Evolutionary conservation across 2,797 vertebrate genomes (phyloP).

Genomic region (Alosa sapidissima): DNA sequence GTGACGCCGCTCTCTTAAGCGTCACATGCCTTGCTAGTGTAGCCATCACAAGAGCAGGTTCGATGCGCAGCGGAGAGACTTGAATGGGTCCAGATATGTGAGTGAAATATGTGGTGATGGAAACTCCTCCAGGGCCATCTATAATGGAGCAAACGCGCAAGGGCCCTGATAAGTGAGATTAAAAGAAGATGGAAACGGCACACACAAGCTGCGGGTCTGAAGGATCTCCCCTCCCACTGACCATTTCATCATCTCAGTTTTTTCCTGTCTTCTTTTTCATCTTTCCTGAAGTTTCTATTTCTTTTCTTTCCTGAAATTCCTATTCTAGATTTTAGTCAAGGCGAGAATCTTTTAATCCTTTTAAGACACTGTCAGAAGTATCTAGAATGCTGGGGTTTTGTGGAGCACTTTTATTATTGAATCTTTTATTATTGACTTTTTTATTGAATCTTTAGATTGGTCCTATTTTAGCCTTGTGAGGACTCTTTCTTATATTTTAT

Average conservation of each 20-base stretch:
- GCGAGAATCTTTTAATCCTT: not conserved
- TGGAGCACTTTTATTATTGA: not conserved
- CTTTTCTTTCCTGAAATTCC: too few species aligned
- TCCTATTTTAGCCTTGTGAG: not conserved
- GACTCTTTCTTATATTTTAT: not conserved
- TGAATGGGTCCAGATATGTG: not conserved
- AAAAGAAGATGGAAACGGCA: not conserved
- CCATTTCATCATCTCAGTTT: not conserved
- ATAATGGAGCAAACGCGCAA: not conserved
- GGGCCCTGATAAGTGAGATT: constrained; percentile 6
- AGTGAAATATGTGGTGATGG: not conserved
- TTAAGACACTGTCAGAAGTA: not conserved
- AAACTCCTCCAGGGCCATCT: not conserved
- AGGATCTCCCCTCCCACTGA: not conserved
- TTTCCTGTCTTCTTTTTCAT: not conserved
- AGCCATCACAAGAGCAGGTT: not conserved
- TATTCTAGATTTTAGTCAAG: not conserved
- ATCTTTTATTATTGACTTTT: not conserved
- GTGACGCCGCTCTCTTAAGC: not conserved
- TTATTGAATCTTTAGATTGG: not conserved
- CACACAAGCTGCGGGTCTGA: not conserved
- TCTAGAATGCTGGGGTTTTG: not conserved
- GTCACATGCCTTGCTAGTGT: not conserved
- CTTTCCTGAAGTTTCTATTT: not conserved
- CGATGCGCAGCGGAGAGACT: not conserved